Conservation (phyloP, 2,113 vertebrate species). For the Halcyon senegalensis region DNA sequence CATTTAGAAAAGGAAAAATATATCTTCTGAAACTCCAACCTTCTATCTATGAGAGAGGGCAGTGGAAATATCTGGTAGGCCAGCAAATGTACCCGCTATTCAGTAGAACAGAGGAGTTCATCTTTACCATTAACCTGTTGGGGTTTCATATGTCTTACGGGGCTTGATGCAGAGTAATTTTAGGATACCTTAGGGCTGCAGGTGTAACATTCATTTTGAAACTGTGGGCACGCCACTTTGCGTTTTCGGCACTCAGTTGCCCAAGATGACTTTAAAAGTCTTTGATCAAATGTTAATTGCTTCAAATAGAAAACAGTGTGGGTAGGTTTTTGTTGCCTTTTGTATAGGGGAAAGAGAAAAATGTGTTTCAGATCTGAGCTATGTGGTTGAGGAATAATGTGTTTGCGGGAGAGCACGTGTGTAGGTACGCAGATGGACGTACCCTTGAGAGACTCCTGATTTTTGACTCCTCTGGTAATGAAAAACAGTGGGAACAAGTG, state of each 20-base stretch:
- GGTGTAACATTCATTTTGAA: neutral
- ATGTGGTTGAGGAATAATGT: neutral
- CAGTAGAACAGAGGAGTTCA: neutral
- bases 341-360: neutral
- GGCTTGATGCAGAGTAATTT: neutral
- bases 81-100: neutral
- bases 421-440: neutral
- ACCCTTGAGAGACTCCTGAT: neutral
- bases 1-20: constrained; percentile 1
- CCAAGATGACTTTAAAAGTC: neutral
- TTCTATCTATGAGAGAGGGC: neutral
- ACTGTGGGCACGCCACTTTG: neutral
- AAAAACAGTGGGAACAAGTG: neutral
- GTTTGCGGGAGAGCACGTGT: neutral
- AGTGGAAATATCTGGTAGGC: neutral
- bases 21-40: neutral
- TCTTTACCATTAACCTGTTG: neutral
- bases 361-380: neutral
- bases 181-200: neutral
- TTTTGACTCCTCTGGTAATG: neutral
- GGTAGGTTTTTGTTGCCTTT: neutral
- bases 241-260: neutral
- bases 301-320: neutral
- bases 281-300: constrained; percentile 12
- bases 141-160: neutral